Conservation (phyloP, 2,113 vertebrate genomes). For the Archilochus colubris region DNA sequence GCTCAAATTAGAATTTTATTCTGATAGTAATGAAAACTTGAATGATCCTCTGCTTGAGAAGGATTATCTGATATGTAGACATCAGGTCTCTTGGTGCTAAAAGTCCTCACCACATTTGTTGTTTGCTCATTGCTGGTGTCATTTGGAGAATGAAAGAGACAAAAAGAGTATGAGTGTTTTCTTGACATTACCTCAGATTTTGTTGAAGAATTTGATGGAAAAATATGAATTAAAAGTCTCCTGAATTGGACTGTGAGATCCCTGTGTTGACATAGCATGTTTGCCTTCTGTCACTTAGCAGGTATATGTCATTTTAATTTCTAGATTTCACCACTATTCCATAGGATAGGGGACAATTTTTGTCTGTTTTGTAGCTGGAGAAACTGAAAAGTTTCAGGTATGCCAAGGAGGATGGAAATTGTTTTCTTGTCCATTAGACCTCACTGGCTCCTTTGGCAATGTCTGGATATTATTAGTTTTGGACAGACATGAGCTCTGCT, state of each 20-base stretch:
- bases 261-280: neutral
- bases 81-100: neutral
- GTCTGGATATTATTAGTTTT: neutral
- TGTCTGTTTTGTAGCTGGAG: neutral
- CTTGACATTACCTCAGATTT: neutral
- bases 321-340: neutral
- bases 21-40: constrained; percentile 8
- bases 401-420: neutral
- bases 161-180: neutral
- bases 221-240: neutral
- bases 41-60: neutral
- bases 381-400: neutral
- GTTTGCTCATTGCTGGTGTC: neutral
- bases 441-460: neutral
- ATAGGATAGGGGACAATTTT: neutral
- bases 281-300: neutral
- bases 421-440: neutral
- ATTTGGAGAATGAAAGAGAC: neutral
- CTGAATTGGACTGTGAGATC: neutral
- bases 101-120: neutral
- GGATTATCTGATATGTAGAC: constrained; percentile 29
- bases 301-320: neutral
- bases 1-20: constrained; percentile 31
- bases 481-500: neutral
- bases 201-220: neutral